Base-by-base conservation (phyloP, 92 coral and sea anemone species). In the Porites evermanni region DNA sequence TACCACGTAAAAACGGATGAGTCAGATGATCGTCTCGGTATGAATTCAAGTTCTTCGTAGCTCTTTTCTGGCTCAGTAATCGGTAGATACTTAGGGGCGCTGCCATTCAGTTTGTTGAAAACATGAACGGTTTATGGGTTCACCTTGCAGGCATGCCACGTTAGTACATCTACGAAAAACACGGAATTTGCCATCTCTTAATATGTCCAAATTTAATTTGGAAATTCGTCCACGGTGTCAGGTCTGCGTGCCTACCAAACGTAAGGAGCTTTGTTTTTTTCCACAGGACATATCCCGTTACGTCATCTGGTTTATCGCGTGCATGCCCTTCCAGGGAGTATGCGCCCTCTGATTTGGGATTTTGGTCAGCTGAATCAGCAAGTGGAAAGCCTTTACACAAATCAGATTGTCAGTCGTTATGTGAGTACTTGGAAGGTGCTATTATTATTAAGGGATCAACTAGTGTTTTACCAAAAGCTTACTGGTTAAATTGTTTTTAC, bases 251-350 rank as follows among this genome's bases (percentile, higher is more conserved):
- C n/a, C 51, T 69, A 6, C 74, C 18, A 5, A 4, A 13, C 1
- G 9, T 3, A 61, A 21, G 9, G 12, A 68, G 29, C 73, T 52
- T 53, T 24, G 53, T n/a, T 7, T 77, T 80, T 67, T 54, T 50
- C 16, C 7, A 4, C 87, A 95, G 98, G 98, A 0, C 87, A 88
- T 32, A 90, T 95, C 18, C 98, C 98, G 64, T 77, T 95, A 17
- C 98, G 98, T 50, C 98, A 95, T 61, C 92, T 95, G 24, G 98
- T 95, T 18, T 95, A 95, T 77, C 96, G 98, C 51, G 98, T 95
- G 47, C 98, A 95, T 70, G 90, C 96, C 32, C 90, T 95, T 21
- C 98, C 98, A 63, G 98, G 80, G 70, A 95, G 98, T 59, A 95
- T 95, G 94, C 80, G 96, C 19, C 95, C 96, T 10, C 82, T 93